These are phyloP conservation scores for Himantopus leucocephalus DNA, from an alignment of 2,113 vertebrate species.

Conservation along the genomic window DNA sequence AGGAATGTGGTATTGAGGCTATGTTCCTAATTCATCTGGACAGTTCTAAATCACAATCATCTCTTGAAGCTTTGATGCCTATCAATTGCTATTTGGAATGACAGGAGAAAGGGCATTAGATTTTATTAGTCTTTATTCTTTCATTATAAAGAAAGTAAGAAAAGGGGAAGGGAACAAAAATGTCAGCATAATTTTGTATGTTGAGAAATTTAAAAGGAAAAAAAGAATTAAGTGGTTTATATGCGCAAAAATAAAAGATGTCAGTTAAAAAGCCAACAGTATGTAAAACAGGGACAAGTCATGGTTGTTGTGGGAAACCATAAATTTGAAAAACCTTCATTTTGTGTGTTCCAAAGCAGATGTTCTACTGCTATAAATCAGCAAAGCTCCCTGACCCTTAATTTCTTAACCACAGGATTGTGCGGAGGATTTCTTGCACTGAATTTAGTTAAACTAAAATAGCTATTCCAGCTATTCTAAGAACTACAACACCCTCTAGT, in stretches of 20 bases:
- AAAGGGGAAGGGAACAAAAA: not conserved
- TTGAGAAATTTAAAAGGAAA: not conserved
- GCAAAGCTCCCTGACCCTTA: constrained; percentile 17
- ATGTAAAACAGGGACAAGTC: not conserved
- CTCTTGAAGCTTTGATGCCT: not conserved
- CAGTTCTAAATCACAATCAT: not conserved
- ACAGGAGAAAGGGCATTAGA: not conserved
- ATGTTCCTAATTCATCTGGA: not conserved
- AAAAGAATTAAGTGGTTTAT: not conserved
- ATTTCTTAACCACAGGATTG: not conserved
- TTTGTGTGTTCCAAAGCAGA: constrained; percentile 17
- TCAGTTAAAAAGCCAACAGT: not conserved
- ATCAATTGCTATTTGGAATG: not conserved
- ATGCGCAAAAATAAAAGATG: not conserved
- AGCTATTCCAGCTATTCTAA: not conserved
- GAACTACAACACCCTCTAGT: constrained; percentile 42
- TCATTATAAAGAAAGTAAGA: not conserved
- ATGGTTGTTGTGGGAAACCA: not conserved
- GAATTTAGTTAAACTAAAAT: not conserved
- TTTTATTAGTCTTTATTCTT: not conserved
- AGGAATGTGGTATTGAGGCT: not conserved
- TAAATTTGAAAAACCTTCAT: constrained; percentile 10
- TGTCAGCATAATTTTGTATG: not conserved
- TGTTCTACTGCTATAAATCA: constrained; percentile 32
- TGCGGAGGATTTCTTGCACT: not conserved